Conservation (phyloP, 1,140 invertebrate genomes). For the Caenorhabditis tropicalis region DNA sequence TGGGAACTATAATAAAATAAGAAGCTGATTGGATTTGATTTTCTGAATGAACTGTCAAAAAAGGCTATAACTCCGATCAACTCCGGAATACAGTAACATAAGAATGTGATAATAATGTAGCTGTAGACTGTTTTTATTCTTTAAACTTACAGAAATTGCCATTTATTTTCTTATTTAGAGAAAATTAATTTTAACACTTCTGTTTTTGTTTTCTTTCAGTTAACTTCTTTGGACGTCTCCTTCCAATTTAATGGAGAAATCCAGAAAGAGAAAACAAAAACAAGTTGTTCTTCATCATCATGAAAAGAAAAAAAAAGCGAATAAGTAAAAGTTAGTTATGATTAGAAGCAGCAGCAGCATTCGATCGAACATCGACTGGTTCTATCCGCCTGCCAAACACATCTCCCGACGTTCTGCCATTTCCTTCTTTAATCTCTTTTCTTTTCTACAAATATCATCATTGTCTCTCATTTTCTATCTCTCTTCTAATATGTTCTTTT, state of each 20-base stretch:
- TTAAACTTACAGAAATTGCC: background rate
- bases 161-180: background rate
- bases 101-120: too few species aligned
- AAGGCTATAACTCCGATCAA: too few species aligned
- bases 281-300: constrained; percentile 7
- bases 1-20: background rate
- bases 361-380: constrained; percentile 15
- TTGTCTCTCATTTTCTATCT: background rate
- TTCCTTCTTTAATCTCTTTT: background rate
- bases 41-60: too few species aligned
- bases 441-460: constrained; percentile 7
- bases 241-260: background rate
- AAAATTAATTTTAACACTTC: background rate
- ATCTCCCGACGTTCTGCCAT: constrained; percentile 7
- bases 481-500: too few species aligned
- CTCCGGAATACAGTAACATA: too few species aligned
- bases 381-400: background rate
- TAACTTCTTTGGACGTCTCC: background rate
- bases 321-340: constrained; percentile 8
- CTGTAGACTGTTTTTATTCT: too few species aligned
- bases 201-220: background rate
- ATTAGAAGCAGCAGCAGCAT: background rate
- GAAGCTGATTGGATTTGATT: background rate
- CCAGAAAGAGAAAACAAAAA: constrained; percentile 29
- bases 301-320: background rate